Evolutionary conservation across 2,797 vertebrate species (phyloP).

Genomic region (Cirrhinus molitorella): DNA sequence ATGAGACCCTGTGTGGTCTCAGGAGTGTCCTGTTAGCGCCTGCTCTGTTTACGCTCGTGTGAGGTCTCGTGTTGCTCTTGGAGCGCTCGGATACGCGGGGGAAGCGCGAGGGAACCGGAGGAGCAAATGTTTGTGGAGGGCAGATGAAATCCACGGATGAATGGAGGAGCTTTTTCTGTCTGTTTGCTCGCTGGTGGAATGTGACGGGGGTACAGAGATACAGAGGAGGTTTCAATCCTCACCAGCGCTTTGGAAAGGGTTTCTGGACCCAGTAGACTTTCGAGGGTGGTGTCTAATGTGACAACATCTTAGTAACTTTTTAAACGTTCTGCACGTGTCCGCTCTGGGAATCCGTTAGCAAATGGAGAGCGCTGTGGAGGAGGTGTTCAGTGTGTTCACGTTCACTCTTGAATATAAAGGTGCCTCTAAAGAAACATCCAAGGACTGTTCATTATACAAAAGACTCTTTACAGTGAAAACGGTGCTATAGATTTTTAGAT

Average conservation of each 20-base stretch:
- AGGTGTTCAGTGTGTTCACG: background rate
- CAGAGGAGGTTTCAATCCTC: background rate
- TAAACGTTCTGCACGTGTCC: too few relatives aligned
- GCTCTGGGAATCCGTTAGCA: too few relatives aligned
- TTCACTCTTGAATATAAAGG: background rate
- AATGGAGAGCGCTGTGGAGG: background rate
- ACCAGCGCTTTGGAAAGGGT: background rate
- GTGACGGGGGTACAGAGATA: background rate
- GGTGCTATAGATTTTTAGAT: background rate
- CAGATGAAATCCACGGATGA: slow-evolving; percentile 36
- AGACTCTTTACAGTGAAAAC: background rate
- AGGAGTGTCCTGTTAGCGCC: slow-evolving; percentile 2
- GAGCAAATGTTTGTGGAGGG: slow-evolving; percentile 55
- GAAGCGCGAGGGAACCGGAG: slow-evolving; percentile 24
- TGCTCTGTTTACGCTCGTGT: slow-evolving; percentile 57
- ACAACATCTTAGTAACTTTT: background rate
- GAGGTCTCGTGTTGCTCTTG: slow-evolving; percentile 59
- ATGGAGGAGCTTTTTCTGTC: slow-evolving; percentile 28
- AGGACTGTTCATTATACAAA: background rate
- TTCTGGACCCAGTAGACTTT: background rate
- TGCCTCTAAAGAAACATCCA: background rate
- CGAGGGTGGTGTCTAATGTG: background rate
- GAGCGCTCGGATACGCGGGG: background rate
- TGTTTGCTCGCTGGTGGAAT: slow-evolving; percentile 41
- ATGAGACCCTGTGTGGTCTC: slow-evolving; percentile 57